phyloP scores from a whole-genome alignment of 2,797 vertebrate species.

The Eulemur albifrons region DNA sequence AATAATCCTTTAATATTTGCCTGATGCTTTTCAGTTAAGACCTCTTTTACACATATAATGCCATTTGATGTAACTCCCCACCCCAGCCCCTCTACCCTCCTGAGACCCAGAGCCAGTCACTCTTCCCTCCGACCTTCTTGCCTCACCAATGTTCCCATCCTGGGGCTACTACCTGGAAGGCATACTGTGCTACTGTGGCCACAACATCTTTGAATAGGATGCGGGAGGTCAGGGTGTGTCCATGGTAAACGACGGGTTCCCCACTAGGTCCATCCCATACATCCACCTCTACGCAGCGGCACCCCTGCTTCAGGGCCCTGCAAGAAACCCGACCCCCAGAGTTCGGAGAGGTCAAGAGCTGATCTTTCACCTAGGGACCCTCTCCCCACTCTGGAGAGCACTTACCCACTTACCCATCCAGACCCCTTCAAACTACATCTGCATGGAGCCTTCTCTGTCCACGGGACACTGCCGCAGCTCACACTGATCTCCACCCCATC shows the following conservation, averaged over 20 bases:
- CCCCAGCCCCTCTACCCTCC: background rate
- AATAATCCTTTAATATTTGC: constrained; percentile 18
- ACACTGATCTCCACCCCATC: background rate
- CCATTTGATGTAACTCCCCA: background rate
- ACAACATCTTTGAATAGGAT: constrained; percentile 96
- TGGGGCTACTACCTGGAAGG: constrained; percentile 89
- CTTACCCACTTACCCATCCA: background rate
- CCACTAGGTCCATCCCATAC: constrained; percentile 95
- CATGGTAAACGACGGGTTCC: constrained; percentile 96
- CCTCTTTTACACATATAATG: background rate
- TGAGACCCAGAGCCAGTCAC: background rate
- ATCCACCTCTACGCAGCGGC: constrained; percentile 90
- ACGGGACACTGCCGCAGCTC: background rate
- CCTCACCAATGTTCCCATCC: background rate
- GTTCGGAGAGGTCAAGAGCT: background rate
- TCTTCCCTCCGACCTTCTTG: background rate
- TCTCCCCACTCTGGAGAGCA: background rate
- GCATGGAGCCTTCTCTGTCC: background rate
- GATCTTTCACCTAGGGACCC: constrained; percentile 64
- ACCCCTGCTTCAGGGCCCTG: constrained; percentile 73
- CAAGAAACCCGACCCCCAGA: background rate
- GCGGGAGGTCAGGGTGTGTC: constrained; percentile 96
- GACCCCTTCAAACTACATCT: background rate
- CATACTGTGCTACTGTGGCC: constrained; percentile 91
- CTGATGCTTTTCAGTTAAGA: constrained; percentile 8